A percentile compares a stretch with the other conserved stretches of the same genome.
These are phyloP conservation scores for Phaenicophaeus curvirostris DNA, from an alignment of 2,797 vertebrate genomes.

Conservation along the genomic window DNA sequence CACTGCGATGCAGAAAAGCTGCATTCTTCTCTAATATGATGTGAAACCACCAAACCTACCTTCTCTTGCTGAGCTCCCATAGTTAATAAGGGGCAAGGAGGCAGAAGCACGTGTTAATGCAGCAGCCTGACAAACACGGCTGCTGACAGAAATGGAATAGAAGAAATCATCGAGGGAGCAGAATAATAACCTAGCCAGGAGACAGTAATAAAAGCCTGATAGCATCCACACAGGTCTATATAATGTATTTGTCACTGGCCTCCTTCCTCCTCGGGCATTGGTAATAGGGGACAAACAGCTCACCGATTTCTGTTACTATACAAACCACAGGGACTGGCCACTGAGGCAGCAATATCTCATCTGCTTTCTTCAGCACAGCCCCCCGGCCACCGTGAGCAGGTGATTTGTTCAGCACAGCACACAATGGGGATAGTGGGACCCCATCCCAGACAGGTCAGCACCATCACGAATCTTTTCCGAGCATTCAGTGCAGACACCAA, in stretches of 20 bases:
- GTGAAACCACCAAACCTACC: background rate
- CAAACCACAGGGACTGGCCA: background rate
- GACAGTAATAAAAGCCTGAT: background rate
- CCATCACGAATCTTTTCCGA: accelerated
- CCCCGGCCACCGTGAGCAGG: background rate
- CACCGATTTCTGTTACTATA: background rate
- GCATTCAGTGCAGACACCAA: background rate
- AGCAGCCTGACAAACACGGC: background rate
- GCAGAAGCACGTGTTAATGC: background rate
- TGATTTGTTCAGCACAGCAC: accelerated
- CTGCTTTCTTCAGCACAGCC: background rate
- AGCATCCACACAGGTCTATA: background rate
- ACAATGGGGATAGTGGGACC: accelerated
- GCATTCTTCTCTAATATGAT: background rate
- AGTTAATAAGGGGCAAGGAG: background rate
- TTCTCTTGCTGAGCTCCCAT: background rate
- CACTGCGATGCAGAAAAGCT: background rate
- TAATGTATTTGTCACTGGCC: background rate
- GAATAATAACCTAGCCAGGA: background rate
- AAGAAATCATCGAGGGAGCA: background rate
- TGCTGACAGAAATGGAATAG: background rate
- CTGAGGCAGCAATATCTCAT: background rate
- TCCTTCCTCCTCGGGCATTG: background rate
- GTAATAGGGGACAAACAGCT: background rate
- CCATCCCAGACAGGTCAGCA: background rate